Evolutionary conservation across 2,113 vertebrate genomes (phyloP).

Genomic region (Etheostoma cragini): DNA sequence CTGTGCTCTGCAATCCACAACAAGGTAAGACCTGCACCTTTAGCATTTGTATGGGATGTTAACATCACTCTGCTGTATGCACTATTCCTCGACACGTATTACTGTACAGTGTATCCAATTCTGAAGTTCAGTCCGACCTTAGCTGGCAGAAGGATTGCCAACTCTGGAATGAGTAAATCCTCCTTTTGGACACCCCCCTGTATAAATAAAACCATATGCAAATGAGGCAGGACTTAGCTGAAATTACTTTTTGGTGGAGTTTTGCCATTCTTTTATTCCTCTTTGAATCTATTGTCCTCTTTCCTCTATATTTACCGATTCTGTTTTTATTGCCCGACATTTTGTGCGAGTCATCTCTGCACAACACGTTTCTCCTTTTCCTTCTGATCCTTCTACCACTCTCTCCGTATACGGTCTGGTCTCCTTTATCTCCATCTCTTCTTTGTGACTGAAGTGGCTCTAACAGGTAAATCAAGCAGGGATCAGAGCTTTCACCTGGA

Average conservation of each 20-base stretch:
- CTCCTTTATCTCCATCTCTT: slow-evolving; percentile 48
- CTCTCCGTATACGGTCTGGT: slow-evolving; percentile 12
- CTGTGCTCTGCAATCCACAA: neutral
- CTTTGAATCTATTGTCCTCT: neutral
- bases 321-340: neutral
- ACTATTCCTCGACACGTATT: neutral
- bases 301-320: slow-evolving; percentile 6
- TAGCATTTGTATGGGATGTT: neutral
- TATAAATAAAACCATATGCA: slow-evolving; percentile 13
- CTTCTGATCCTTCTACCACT: slow-evolving; percentile 7
- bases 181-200: neutral
- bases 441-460: slow-evolving; percentile 51
- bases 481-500: slow-evolving; percentile 65
- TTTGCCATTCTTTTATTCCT: neutral
- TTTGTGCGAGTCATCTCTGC: slow-evolving; percentile 13
- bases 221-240: neutral
- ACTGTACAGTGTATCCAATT: neutral
- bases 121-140: neutral
- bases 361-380: slow-evolving; percentile 10
- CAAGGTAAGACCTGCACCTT: too few species aligned
- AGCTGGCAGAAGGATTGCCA: slow-evolving; percentile 14
- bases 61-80: neutral
- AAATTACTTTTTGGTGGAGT: neutral
- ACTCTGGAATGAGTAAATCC: slow-evolving; percentile 14
- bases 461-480: slow-evolving; percentile 68